Evolutionary conservation across 2,888 invertebrate genomes (phyloP).

Genomic region (Agonopterix arenella): DNA sequence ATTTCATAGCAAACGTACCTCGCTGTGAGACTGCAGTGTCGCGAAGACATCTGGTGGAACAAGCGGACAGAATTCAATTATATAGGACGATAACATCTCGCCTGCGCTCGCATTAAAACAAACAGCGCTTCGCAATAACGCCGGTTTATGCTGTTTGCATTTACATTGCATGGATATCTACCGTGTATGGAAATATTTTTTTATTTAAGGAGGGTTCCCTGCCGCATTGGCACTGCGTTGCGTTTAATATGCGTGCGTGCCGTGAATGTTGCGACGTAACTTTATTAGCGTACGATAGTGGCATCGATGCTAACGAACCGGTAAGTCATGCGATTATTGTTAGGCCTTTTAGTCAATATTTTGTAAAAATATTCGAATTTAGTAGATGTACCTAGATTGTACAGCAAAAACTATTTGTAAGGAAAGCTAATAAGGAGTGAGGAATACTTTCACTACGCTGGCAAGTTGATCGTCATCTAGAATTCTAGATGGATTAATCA

Average conservation of each 20-base stretch:
- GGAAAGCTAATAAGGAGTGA: too few species aligned
- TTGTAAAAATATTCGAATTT: too few species aligned
- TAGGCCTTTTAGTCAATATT: too few species aligned
- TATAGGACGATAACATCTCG: constrained; percentile 43
- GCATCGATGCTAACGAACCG: too few species aligned
- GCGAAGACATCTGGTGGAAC: constrained; percentile 45
- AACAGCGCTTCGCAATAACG: constrained; percentile 34
- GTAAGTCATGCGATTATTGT: too few species aligned
- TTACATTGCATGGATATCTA: constrained; percentile 19
- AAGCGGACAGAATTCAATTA: constrained; percentile 52
- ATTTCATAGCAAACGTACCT: constrained; percentile 59
- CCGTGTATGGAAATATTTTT: constrained; percentile 9
- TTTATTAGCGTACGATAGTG: too few species aligned
- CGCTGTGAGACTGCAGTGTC: constrained; percentile 25
- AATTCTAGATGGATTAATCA: too few species aligned
- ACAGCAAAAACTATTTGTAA: too few species aligned
- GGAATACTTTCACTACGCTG: too few species aligned
- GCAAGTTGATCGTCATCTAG: too few species aligned
- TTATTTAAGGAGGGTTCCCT: constrained; percentile 2
- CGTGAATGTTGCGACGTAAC: not conserved
- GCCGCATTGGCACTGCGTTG: constrained; percentile 3
- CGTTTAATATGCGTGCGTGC: constrained; percentile 4
- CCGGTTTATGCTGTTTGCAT: constrained; percentile 28
- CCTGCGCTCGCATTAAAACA: constrained; percentile 44
- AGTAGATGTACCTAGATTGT: too few species aligned